Conservation (phyloP, 2,797 vertebrate genomes). For the Eulemur mongoz region DNA sequence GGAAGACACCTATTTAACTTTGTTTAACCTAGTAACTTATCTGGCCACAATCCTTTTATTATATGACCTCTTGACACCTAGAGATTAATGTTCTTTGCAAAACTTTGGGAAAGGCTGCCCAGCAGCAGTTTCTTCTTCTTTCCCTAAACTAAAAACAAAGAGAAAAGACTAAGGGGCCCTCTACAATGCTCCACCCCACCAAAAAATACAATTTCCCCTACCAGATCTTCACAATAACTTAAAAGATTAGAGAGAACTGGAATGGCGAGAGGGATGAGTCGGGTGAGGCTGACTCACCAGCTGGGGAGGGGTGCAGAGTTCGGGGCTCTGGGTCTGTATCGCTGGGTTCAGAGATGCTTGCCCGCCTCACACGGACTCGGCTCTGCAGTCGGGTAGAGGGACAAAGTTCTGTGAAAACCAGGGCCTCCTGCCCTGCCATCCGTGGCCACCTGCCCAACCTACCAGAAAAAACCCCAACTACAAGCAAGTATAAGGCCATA, state of each 20-base stretch:
- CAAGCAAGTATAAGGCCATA: neutral
- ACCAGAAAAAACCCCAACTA: neutral
- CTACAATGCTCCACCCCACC: neutral
- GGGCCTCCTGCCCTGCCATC: neutral
- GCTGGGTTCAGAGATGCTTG: slow-evolving; percentile 97
- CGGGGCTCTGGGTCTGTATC: slow-evolving; percentile 90
- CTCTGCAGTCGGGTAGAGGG: slow-evolving; percentile 29
- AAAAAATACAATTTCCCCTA: neutral
- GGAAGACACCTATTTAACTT: neutral
- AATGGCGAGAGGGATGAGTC: neutral
- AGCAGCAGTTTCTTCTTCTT: neutral
- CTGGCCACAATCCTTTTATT: neutral
- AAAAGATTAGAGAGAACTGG: neutral
- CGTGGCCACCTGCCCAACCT: neutral
- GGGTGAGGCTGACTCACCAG: slow-evolving; percentile 66
- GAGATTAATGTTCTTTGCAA: neutral
- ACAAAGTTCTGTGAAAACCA: neutral
- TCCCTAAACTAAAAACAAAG: neutral
- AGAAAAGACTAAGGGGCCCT: neutral
- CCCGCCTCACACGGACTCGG: slow-evolving; percentile 90
- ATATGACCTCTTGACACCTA: neutral
- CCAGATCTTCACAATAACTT: neutral
- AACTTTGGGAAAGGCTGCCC: neutral
- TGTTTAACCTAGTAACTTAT: neutral
- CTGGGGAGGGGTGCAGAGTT: slow-evolving; percentile 74